phyloP scores from a whole-genome alignment of 1,140 invertebrate species.

The Cylas formicarius region DNA sequence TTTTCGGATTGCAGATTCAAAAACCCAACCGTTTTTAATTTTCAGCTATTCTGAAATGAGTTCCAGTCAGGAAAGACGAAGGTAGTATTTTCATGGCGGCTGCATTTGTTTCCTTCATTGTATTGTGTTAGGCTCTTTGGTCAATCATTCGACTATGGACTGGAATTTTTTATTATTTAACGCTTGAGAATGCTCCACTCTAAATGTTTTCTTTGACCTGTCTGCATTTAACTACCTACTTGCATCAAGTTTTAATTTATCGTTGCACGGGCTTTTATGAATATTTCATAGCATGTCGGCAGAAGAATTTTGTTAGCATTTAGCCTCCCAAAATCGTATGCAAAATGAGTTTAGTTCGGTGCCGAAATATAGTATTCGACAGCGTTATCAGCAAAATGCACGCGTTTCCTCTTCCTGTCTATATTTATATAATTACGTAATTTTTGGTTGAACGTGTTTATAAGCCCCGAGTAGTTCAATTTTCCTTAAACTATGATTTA shows the following conservation, averaged over 20 bases:
- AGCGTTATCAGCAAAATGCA: too few relatives aligned
- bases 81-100: slow-evolving; percentile 31
- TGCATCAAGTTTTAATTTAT: slow-evolving; percentile 1
- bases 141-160: not conserved
- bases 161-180: not conserved
- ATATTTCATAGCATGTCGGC: too few relatives aligned
- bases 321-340: too few relatives aligned
- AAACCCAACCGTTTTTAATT: slow-evolving; percentile 13
- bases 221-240: not conserved
- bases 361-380: too few relatives aligned
- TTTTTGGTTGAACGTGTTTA: too few relatives aligned
- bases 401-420: too few relatives aligned
- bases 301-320: too few relatives aligned
- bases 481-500: too few relatives aligned
- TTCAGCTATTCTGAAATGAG: slow-evolving; percentile 41
- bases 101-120: slow-evolving; percentile 2
- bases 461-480: too few relatives aligned
- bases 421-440: too few relatives aligned
- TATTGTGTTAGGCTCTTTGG: not conserved
- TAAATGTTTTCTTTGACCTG: not conserved
- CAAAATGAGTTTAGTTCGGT: too few relatives aligned
- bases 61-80: slow-evolving; percentile 38
- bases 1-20: not conserved
- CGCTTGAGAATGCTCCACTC: not conserved
- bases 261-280: too few relatives aligned